These are phyloP conservation scores for Eubasilissa regina DNA, from an alignment of 1,140 invertebrate genomes.

Conservation along the genomic window DNA sequence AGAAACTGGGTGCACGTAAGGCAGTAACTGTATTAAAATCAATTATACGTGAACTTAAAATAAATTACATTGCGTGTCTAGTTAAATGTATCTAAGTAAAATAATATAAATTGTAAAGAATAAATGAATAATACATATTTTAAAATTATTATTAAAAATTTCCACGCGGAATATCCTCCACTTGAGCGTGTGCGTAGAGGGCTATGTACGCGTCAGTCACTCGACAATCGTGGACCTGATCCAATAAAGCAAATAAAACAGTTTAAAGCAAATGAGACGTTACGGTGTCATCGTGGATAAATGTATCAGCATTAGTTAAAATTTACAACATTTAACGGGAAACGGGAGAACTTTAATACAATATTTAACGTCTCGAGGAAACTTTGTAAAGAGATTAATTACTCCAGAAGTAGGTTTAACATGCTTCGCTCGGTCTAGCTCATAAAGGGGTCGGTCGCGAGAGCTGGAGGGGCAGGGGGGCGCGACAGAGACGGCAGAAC, in stretches of 20 bases:
- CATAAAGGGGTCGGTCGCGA: constrained; percentile 54
- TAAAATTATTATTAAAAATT: too few species aligned
- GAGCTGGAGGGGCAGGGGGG: constrained; percentile 62
- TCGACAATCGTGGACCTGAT: background rate
- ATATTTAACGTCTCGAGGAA: constrained; percentile 54
- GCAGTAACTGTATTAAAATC: too few species aligned
- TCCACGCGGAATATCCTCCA: too few species aligned
- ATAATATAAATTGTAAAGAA: too few species aligned
- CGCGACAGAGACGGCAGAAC: constrained; percentile 51
- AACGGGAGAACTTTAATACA: constrained; percentile 49
- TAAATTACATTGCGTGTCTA: too few species aligned
- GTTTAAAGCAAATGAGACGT: constrained; percentile 14
- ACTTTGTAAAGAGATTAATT: constrained; percentile 59
- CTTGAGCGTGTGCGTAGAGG: too few species aligned
- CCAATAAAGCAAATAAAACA: constrained; percentile 38
- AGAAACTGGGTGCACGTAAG: too few species aligned
- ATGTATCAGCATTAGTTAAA: constrained; percentile 46
- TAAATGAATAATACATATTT: too few species aligned
- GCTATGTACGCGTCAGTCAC: background rate
- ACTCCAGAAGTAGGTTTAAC: constrained; percentile 51
- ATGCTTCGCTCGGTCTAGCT: constrained; percentile 48
- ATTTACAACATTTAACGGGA: constrained; percentile 48
- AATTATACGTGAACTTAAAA: too few species aligned
- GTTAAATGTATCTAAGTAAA: too few species aligned
- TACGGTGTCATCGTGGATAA: constrained; percentile 39